Evolutionary conservation across 2,797 vertebrate genomes (phyloP), one percentile per base, ranked within the genome.

Genomic region (Leptatherina wallacei): DNA sequence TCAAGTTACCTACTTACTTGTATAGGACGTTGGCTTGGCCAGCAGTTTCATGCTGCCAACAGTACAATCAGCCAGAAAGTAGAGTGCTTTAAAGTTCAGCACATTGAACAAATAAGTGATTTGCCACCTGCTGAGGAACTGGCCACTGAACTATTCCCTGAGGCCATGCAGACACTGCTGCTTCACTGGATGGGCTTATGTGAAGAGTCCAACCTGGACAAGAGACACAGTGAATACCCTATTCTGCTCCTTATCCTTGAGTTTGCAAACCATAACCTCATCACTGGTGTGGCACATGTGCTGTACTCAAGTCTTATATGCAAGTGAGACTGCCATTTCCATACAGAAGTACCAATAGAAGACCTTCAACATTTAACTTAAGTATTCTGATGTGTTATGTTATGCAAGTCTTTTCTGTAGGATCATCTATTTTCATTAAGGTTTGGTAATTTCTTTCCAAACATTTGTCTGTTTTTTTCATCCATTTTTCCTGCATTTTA

Each of bases 251-350:
- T 96, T 0, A 96, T 96, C 52, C 89, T 96, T 0, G 95, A 96
- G 79, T 96, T 96, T 73, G 95, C 94, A 27, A 96, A 96, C 84
- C 95, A 95, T 68, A 96, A 96, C 85, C 95, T 96, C 44, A 95
- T 96, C 58, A 96, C 95, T 1, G 95, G 95, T 4, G 95, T 95
- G 62, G 95, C 95, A 16, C 95, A 96, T 60, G 95, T 96, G 36
- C 87, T 96, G 10, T 96, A 96, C 69, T 96, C 95, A 29, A 96
- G 94, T 76, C 91, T 96, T 3, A 96, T 96, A 82, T 94, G 92
- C 77, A 95, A 94, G 85, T 95, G 90, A 86, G 9, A 10, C 1
- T 29, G 1, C 1, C 20, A 42, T 73, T 67, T 68, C 0, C 1
- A 36, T 8, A 3, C 2, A 30, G 29, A 3, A 27, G 24, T 2